Percentiles rank a stretch among this genome's conserved stretches.
These are phyloP conservation scores for Sebastes variabilis DNA, from an alignment of 2,797 vertebrate genomes.

Conservation along the genomic window DNA sequence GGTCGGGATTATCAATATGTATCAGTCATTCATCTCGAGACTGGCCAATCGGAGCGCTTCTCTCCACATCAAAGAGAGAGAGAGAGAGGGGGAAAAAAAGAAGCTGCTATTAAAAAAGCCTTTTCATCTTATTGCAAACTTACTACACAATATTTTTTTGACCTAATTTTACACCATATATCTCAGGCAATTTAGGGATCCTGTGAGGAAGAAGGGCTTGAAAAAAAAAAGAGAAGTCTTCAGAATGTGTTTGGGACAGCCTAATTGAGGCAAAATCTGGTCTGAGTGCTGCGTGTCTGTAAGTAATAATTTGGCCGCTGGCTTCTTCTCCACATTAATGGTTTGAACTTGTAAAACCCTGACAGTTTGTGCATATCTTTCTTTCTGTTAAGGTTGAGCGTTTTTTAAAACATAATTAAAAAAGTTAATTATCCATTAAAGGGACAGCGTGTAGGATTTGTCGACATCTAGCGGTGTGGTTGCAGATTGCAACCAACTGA, in stretches of 20 bases:
- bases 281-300: conserved; percentile 11
- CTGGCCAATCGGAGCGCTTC: conserved; percentile 39
- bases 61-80: conserved; percentile 59
- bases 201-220: conserved; percentile 15
- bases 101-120: conserved; percentile 38
- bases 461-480: no score
- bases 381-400: background rate
- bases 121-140: conserved; percentile 65
- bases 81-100: background rate
- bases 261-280: conserved; percentile 45
- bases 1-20: conserved; percentile 52
- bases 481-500: no score
- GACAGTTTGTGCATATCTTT: background rate
- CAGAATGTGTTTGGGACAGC: conserved; percentile 22
- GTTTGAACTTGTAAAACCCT: conserved; percentile 32
- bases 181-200: conserved; percentile 31
- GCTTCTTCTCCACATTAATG: conserved; percentile 1
- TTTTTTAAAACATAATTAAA: background rate
- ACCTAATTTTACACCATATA: conserved; percentile 60
- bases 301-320: conserved; percentile 34
- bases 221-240: background rate
- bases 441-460: no score
- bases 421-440: background rate
- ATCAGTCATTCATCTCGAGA: conserved; percentile 60
- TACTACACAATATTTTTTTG: conserved; percentile 60